phyloP scores from a whole-genome alignment of 2,888 invertebrate species.

The Atrina japonica region DNA sequence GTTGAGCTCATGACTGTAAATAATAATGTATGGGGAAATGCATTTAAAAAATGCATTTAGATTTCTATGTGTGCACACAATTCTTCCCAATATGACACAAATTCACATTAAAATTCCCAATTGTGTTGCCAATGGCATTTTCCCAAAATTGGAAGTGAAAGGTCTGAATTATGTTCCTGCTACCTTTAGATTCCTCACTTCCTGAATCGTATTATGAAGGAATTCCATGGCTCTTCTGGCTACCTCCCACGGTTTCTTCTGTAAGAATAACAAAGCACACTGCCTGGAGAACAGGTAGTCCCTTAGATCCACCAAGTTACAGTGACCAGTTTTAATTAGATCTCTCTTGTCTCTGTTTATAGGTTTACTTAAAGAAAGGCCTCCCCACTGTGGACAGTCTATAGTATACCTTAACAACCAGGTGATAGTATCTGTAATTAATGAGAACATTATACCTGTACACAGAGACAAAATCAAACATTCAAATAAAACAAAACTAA shows the following conservation, averaged over 20 bases:
- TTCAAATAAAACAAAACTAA: too few species aligned
- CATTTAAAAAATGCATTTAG: too few species aligned
- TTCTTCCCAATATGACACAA: too few species aligned
- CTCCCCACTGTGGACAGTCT: conserved; percentile 91
- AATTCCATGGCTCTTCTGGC: conserved; percentile 94
- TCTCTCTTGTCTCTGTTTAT: conserved; percentile 76
- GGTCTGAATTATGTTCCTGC: too few species aligned
- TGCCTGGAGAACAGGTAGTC: conserved; percentile 97
- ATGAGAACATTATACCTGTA: too few species aligned
- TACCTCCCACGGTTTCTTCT: conserved; percentile 90
- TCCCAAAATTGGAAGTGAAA: too few species aligned
- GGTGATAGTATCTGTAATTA: conserved; percentile 86
- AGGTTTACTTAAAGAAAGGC: conserved; percentile 84
- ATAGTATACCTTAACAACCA: conserved; percentile 92
- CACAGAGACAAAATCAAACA: too few species aligned
- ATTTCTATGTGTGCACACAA: too few species aligned
- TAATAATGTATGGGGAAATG: too few species aligned
- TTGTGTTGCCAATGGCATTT: too few species aligned
- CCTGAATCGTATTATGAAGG: conserved; percentile 93
- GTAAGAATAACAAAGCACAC: conserved; percentile 87
- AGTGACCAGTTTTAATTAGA: conserved; percentile 81
- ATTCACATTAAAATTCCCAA: too few species aligned
- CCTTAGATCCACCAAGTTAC: conserved; percentile 92
- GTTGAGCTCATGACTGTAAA: too few species aligned
- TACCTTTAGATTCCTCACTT: conserved; percentile 89